Evolutionary conservation across 2,113 vertebrate species (phyloP), one percentile per base, ranked within the genome.

Genomic region (Thinocorus orbignyianus): DNA sequence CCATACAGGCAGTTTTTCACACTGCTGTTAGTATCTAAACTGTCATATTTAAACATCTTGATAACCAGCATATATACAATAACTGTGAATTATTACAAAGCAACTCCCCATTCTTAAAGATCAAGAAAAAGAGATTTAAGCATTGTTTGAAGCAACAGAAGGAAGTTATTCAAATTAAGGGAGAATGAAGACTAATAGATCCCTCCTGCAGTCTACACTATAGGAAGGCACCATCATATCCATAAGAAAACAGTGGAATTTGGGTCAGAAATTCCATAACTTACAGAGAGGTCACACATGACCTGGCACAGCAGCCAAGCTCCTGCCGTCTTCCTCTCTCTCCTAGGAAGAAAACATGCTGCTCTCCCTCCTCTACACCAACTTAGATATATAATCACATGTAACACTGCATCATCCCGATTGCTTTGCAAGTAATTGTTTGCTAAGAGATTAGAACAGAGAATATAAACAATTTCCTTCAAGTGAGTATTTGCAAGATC

Each of bases 221-320:
- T 39, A 78, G 76, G 41, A 83, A 94, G 61, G 60, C 64, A 86
- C 39, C 48, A 69, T 92, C 73, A 90, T 72, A 93, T 31, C 80
- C 68, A 57, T 15, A n/a, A 81, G 90, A 86, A 92, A 93, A 73
- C 60, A 71, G 1, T 79, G 95, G 92, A 93, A 92, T 95, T 86
- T 85, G 61, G 95, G 94, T 93, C 95, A 93, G 81, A 92, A 95
- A 93, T 93, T 91, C 93, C 84, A 12, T 69, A 87, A 90, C 41
- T 61, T 90, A 42, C 37, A 88, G 79, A n/a, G 17, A 81, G 39
- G 76, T 83, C 88, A 96, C 90, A 92, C 93, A 91, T 85, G 91
- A 96, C 85, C 61, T 84, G 72, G 86, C 88, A 96, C 76, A 91
- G 81, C 91, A 81, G 85, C 85, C 76, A 73, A 78, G 72, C 55